Base-by-base conservation (phyloP, 2,113 vertebrate species). In the Podarcis raffonei region DNA sequence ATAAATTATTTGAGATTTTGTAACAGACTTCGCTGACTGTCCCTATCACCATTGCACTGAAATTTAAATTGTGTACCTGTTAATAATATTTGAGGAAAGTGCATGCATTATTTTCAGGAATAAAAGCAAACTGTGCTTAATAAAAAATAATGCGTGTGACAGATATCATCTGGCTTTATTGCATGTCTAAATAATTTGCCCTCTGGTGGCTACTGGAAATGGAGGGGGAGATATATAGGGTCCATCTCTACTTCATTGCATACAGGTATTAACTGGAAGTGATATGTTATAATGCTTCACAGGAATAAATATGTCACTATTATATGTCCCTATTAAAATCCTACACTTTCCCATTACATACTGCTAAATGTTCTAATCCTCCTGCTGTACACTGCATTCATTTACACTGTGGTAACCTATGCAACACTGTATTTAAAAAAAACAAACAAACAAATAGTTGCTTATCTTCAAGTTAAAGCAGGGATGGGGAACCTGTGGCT, bases 121-220 rank as follows among this genome's bases (percentile, higher is more conserved):
- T 94, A 90, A 93, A 93, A 93, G 92, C 93, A 92, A 92, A 84
- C 82, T 77, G 25, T 42, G 23, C 37, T 77, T 25, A 77, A 77
- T n/a, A 11, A 35, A 74, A 20, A 72, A 18, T 35, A 35, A 37
- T 35, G 18, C 0, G 16, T 4, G 15, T 4, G 18, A 35, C 42
- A 27, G 42, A 77, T 42, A 42, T 42, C 3, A 12, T 37, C 25
- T 23, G 22, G 30, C 37, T 77, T 42, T 94, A 93, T 89, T 92
- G 90, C 12, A 83, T 92, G 88, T 89, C 90, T 89, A 91, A 76
- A 75, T 68, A 83, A 91, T 94, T 94, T 90, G 87, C 86, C 91
- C 80, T 92, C 59, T 87, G 88, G 20, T 3, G 91, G 90, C 84
- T 82, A 93, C 84, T 76, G 92, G 72, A 81, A 81, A 84, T 35